Conservation (phyloP, 2,113 vertebrate species). For the Hepsetus odoe region DNA sequence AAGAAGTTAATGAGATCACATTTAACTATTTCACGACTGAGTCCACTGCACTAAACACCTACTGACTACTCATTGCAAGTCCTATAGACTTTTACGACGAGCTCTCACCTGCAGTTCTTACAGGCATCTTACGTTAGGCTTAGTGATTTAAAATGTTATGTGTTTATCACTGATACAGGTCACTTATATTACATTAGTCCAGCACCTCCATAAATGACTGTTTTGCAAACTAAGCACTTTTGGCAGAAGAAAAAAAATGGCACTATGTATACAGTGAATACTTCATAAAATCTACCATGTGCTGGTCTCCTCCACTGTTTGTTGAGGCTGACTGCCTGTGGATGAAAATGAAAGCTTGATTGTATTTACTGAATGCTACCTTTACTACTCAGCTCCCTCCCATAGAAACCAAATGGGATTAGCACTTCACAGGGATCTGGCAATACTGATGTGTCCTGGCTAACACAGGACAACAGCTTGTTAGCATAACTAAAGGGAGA, state of each 20-base stretch:
- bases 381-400: not conserved
- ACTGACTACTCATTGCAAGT: not conserved
- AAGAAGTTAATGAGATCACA: not conserved
- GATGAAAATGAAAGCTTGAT: not conserved
- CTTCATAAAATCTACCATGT: not conserved
- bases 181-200: not conserved
- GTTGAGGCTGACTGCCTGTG: not conserved
- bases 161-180: not conserved
- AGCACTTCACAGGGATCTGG: not conserved
- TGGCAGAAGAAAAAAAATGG: not conserved
- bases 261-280: not conserved
- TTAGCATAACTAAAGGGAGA: not conserved
- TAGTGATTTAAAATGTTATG: not conserved
- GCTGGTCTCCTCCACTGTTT: not conserved
- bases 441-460: not conserved
- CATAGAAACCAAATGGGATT: not conserved
- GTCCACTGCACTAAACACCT: not conserved
- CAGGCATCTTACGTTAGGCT: not conserved
- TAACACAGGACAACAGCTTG: not conserved
- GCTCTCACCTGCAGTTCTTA: not conserved
- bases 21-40: constrained; percentile 2
- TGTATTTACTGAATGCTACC: not conserved
- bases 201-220: not conserved
- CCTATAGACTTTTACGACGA: not conserved
- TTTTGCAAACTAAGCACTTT: not conserved